phyloP scores from a whole-genome alignment of 2,797 vertebrate species.

The Peromyscus melanophrys region DNA sequence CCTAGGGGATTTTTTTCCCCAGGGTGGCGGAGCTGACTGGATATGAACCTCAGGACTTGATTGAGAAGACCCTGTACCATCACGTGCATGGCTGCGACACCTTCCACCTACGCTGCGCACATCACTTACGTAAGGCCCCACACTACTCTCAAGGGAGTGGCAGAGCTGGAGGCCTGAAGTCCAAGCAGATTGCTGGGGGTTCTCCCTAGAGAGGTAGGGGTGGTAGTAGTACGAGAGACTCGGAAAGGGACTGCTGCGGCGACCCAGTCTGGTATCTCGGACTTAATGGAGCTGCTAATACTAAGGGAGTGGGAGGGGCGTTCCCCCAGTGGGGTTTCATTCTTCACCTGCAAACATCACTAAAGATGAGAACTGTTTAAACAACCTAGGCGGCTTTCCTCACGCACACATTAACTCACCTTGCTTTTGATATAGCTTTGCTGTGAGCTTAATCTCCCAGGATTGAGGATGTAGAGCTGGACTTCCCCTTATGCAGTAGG shows the following conservation, averaged over 20 bases:
- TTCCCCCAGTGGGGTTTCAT: not conserved
- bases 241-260: fast-evolving
- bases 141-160: fast-evolving
- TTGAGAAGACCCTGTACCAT: constrained; percentile 99
- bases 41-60: constrained; percentile 98
- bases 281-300: not conserved
- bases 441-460: not conserved
- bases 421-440: not conserved
- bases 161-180: not conserved
- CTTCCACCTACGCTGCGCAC: constrained; percentile 97
- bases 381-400: not conserved
- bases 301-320: fast-evolving
- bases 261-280: not conserved
- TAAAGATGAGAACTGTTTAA: not conserved
- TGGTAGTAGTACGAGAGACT: not conserved
- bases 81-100: constrained; percentile 99
- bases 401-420: not conserved
- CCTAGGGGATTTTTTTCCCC: not conserved
- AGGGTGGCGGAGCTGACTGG: constrained; percentile 98
- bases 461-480: no score
- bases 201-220: not conserved
- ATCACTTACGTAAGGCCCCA: constrained; percentile 95
- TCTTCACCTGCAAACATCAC: not conserved
- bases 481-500: not conserved
- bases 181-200: not conserved